Conservation (phyloP, 2,113 vertebrate species). For the Mus pahari region DNA sequence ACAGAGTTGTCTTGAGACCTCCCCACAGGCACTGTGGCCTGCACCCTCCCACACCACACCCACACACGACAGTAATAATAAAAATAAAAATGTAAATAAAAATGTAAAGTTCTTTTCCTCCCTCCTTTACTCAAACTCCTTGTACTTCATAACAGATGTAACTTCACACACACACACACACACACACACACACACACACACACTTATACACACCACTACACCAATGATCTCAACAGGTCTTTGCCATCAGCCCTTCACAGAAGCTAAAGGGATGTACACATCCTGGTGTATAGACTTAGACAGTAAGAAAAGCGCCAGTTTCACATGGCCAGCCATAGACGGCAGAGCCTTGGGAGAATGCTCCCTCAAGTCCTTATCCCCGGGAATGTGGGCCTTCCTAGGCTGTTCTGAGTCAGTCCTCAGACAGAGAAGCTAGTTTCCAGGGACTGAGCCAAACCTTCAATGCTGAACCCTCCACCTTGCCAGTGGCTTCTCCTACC, state of each 20-base stretch:
- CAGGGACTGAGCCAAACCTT: not conserved
- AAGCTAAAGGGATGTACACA: too few species aligned
- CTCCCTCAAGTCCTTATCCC: not conserved
- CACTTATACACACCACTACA: too few species aligned
- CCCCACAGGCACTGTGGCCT: not conserved
- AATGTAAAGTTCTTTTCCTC: not conserved
- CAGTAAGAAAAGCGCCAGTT: not conserved
- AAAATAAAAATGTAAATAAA: not conserved
- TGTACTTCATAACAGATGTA: not conserved
- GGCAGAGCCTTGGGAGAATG: not conserved
- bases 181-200: not conserved
- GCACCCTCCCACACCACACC: too few species aligned
- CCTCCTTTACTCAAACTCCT: not conserved
- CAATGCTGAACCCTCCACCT: not conserved
- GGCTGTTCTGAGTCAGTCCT: not conserved
- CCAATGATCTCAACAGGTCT: not conserved
- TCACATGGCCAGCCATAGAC: not conserved
- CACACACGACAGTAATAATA: not conserved
- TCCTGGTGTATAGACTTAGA: not conserved
- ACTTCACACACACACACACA: not conserved
- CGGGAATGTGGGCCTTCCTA: not conserved
- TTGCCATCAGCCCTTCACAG: not conserved
- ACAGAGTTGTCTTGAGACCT: not conserved
- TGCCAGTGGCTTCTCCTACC: too few species aligned
- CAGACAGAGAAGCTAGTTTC: not conserved